Conservation (phyloP, 1,140 invertebrate species). For the Zaprionus capensis region DNA sequence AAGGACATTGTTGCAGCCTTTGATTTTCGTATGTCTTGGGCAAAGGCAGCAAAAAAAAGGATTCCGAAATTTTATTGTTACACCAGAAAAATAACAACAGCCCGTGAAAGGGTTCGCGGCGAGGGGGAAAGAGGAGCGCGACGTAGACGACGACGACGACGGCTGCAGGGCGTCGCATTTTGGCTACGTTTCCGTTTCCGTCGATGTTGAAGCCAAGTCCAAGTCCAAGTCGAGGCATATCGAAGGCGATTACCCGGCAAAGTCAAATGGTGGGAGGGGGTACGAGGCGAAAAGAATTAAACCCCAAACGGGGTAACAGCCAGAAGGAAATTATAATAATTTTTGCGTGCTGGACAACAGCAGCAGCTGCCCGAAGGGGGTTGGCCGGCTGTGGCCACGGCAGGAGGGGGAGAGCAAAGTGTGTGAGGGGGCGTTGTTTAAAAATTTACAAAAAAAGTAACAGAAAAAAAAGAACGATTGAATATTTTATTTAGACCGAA, state of each 20-base stretch:
- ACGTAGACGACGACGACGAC: conserved; percentile 10
- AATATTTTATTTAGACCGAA: background rate
- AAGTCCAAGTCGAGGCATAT: conserved; percentile 23
- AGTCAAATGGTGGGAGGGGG: conserved; percentile 15
- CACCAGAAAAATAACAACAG: conserved; percentile 80
- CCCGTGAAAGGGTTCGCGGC: conserved; percentile 1
- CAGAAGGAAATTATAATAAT: conserved; percentile 72
- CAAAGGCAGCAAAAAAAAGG: conserved; percentile 30
- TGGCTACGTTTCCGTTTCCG: conserved; percentile 80
- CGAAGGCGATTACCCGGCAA: conserved; percentile 34
- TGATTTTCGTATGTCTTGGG: conserved; percentile 61
- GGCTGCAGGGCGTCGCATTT: conserved; percentile 76
- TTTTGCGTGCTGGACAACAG: conserved; percentile 64
- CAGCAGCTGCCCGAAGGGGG: conserved; percentile 25
- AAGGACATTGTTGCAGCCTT: conserved; percentile 70
- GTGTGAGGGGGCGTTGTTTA: conserved; percentile 38
- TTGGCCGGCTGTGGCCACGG: background rate
- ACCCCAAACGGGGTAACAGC: conserved; percentile 26
- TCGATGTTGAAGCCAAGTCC: conserved; percentile 47
- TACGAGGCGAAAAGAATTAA: background rate
- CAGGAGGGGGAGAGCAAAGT: background rate
- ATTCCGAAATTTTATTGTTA: conserved; percentile 74
- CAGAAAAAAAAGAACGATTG: conserved; percentile 3
- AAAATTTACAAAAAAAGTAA: conserved; percentile 41
- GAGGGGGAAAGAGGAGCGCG: background rate